These are phyloP conservation scores for Oophaga pumilio DNA, from an alignment of 2,113 vertebrate genomes.

Conservation along the genomic window DNA sequence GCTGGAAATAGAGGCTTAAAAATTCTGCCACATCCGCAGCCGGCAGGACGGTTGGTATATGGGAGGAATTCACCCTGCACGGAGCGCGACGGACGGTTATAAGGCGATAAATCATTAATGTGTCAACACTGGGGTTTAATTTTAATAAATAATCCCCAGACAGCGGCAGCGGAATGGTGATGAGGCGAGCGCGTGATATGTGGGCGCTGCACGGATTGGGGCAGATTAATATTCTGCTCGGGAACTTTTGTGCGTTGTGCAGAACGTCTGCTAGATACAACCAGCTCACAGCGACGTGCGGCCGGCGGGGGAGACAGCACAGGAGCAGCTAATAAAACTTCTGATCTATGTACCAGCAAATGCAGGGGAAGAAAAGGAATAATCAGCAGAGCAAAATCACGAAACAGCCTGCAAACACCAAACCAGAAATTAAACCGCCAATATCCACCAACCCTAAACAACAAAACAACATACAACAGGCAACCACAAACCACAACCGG, in stretches of 20 bases:
- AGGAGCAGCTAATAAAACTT: neutral
- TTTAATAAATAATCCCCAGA: constrained; percentile 51
- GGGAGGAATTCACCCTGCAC: constrained; percentile 27
- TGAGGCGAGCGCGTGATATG: neutral
- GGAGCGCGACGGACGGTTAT: constrained; percentile 23
- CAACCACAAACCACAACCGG: too few relatives aligned
- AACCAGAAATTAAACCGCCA: neutral
- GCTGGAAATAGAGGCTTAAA: neutral
- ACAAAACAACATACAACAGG: too few relatives aligned
- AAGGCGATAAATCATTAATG: constrained; percentile 54
- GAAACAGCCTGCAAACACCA: neutral
- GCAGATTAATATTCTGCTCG: constrained; percentile 29
- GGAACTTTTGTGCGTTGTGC: neutral
- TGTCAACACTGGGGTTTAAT: constrained; percentile 43
- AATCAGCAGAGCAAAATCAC: neutral
- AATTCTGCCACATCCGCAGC: constrained; percentile 37
- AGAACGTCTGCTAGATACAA: neutral
- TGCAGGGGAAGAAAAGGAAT: neutral
- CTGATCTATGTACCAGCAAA: neutral
- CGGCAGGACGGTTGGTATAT: constrained; percentile 32
- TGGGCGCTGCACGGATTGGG: neutral
- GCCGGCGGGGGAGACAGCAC: neutral
- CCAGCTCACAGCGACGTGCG: neutral
- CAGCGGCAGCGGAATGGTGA: constrained; percentile 5
- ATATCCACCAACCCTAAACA: neutral